Conservation (phyloP, 2,797 vertebrate genomes). For the Sebastolobus altivelis region DNA sequence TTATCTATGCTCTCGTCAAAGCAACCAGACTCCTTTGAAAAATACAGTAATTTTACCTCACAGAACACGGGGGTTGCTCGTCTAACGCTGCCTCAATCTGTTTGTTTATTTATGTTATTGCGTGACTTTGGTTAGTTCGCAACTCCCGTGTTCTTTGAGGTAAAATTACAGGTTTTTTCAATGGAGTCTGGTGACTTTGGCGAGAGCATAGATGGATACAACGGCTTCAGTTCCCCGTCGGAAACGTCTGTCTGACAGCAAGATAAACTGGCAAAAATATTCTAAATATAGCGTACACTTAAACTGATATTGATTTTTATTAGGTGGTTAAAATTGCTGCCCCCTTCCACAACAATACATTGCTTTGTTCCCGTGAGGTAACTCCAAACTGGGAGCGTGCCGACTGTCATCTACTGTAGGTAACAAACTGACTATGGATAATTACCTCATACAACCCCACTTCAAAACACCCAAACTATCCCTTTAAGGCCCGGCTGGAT, state of each 20-base stretch:
- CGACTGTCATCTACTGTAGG: too few species aligned
- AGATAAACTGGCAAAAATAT: too few species aligned
- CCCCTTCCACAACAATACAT: too few species aligned
- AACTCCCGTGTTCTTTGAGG: too few species aligned
- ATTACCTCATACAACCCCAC: too few species aligned
- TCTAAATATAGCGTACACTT: neutral
- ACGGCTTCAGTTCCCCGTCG: neutral
- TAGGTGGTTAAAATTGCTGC: neutral
- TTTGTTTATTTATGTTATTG: neutral
- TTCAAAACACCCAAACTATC: too few species aligned
- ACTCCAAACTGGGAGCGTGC: too few species aligned
- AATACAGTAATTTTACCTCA: neutral
- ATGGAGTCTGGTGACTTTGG: neutral
- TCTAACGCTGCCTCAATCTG: neutral
- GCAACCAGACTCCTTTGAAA: neutral
- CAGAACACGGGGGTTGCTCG: rapidly evolving
- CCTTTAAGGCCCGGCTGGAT: too few species aligned
- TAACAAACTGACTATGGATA: too few species aligned
- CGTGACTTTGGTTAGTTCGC: neutral
- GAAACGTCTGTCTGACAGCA: too few species aligned
- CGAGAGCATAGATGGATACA: neutral
- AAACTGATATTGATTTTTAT: neutral
- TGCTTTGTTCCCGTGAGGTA: too few species aligned
- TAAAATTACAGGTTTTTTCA: too few species aligned
- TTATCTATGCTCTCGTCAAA: neutral